Base-by-base conservation (phyloP, 2,888 invertebrate genomes). In the Antheraea assamensis region DNA sequence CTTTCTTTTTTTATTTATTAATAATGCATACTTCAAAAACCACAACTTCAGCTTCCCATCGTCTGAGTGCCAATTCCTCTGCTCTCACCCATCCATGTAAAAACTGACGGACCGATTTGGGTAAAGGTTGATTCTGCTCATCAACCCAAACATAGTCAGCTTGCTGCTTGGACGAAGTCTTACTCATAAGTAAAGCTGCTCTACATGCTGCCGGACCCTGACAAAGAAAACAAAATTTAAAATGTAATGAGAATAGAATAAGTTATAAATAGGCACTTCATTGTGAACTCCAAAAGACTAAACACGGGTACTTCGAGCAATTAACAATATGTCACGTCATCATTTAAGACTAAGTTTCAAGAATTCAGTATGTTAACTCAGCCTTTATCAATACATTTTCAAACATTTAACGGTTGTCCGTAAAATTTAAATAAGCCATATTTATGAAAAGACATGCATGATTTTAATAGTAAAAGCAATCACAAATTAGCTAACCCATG, bases 121-220 rank as follows among this genome's bases (percentile, higher is more conserved):
- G 93, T 19, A 94, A 76, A 0, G 94, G 93, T 74, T 94, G 94
- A 0, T 88, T 90, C 77, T 94, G 93, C 0, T 92, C 91, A 52
- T 94, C 94, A 2, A 85, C 75, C 94, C 94, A 92, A 0, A 81
- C 55, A 5, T 81, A 74, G 13, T 90, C 90, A 0, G 79, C 73
- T 0, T 85, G 75, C 0, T 81, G 76, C 47, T 91, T 93, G 0
- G 80, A 66, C 0, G 76, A 76, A 3, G 79, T 72, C 73, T 86
- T 87, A 49, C 78, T 83, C 71, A 78, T 58, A 1, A 82, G 74
- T 8, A 81, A 58, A 0, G 82, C 78, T 0, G 86, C 80, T 66
- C 88, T 85, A 42, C 81, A 87, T 0, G 88, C 85, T 42, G 87
- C 84, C 74, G 93, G 86, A 52, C 89, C 85, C 93, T 93, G n/a